These are phyloP conservation scores for Limnephilus auricula DNA, from an alignment of 2,888 invertebrate genomes.

Conservation along the genomic window DNA sequence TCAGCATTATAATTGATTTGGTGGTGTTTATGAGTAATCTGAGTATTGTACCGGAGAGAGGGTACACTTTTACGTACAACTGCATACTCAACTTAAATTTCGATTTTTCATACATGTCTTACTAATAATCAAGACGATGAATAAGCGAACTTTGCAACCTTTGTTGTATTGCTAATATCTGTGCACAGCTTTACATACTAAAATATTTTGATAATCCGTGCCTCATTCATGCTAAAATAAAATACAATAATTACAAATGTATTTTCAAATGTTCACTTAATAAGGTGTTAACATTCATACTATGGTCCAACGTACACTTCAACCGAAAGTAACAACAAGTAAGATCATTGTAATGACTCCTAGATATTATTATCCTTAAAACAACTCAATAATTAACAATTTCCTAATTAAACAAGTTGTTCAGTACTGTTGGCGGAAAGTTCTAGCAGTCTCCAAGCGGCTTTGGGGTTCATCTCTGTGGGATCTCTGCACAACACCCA, in stretches of 20 bases:
- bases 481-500: conserved; percentile 99
- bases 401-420: conserved; percentile 83
- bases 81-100: too few species aligned
- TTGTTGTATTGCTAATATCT: too few species aligned
- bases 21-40: too few species aligned
- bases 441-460: conserved; percentile 98
- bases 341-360: conserved; percentile 9
- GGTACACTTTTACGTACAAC: too few species aligned
- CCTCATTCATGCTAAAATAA: background rate
- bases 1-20: too few species aligned
- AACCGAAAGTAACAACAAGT: background rate
- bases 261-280: background rate
- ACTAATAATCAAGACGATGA: too few species aligned
- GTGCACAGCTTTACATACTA: background rate
- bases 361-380: conserved; percentile 20
- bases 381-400: conserved; percentile 38
- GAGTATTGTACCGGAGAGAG: too few species aligned
- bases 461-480: conserved; percentile 93
- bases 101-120: too few species aligned
- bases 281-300: background rate
- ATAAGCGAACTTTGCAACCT: too few species aligned
- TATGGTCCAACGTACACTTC: background rate
- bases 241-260: background rate
- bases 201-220: background rate
- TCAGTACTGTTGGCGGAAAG: conserved; percentile 91